These are phyloP conservation scores for Cottus gobio DNA, from an alignment of 2,113 vertebrate species.

Conservation along the genomic window DNA sequence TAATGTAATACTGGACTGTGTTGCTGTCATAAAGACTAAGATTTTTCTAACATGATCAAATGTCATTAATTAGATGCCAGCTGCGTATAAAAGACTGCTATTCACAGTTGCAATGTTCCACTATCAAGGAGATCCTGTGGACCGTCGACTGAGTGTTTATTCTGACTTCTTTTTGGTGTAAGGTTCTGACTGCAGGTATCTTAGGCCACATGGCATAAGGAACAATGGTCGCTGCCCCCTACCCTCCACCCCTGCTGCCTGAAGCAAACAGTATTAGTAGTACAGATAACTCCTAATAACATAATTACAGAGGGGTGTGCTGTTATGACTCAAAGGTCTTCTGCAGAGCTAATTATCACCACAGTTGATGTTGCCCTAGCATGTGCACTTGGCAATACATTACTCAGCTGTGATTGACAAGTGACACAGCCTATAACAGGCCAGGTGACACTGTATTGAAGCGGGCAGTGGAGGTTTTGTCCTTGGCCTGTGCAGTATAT, in stretches of 20 bases:
- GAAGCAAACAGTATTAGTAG: slow-evolving; percentile 1
- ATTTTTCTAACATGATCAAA: not conserved
- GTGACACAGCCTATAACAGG: slow-evolving; percentile 61
- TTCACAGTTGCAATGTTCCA: not conserved
- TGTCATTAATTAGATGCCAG: not conserved
- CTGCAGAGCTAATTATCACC: slow-evolving; percentile 60
- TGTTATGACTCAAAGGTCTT: slow-evolving; percentile 56
- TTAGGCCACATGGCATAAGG: too few species aligned
- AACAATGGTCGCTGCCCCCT: not conserved
- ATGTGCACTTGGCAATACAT: slow-evolving; percentile 52
- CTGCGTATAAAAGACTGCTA: not conserved
- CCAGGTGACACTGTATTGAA: slow-evolving; percentile 47
- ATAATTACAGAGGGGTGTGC: slow-evolving; percentile 19
- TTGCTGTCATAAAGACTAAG: not conserved
- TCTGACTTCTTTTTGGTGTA: not conserved
- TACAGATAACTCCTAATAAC: slow-evolving; percentile 23
- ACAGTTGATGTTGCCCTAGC: slow-evolving; percentile 42
- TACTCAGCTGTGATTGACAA: slow-evolving; percentile 62
- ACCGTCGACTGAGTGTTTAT: not conserved
- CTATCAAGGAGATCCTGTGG: not conserved
- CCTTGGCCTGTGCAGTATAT: slow-evolving; percentile 54
- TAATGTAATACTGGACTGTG: not conserved
- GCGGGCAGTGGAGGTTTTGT: slow-evolving; percentile 46
- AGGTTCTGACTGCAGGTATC: slow-evolving; percentile 18
- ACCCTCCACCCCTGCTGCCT: slow-evolving; percentile 4